Percentiles rank a stretch among this genome's conserved stretches.
Evolutionary conservation across 2,888 invertebrate species (phyloP).

Genomic region (Aromia moschata): DNA sequence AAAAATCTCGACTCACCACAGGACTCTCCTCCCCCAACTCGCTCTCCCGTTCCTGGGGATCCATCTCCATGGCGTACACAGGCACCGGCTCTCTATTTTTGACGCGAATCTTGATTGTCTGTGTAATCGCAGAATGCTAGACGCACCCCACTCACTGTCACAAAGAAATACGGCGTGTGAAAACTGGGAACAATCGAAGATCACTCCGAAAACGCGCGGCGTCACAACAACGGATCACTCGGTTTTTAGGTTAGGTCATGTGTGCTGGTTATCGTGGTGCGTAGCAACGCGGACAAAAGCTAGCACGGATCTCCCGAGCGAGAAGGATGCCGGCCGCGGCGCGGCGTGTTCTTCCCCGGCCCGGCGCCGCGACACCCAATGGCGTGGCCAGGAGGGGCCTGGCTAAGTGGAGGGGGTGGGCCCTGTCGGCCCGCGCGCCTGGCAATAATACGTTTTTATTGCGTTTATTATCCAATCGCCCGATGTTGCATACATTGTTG

Average conservation of each 20-base stretch:
- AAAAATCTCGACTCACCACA: constrained; percentile 69
- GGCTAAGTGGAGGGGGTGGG: constrained; percentile 57
- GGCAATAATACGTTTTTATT: constrained; percentile 62
- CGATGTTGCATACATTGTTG: constrained; percentile 52
- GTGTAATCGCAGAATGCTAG: constrained; percentile 57
- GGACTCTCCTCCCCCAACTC: constrained; percentile 79
- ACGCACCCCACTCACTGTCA: constrained; percentile 58
- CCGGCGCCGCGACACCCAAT: constrained; percentile 47
- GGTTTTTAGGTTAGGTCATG: constrained; percentile 49
- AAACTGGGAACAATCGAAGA: constrained; percentile 6
- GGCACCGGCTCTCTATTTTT: constrained; percentile 88
- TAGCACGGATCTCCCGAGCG: constrained; percentile 41
- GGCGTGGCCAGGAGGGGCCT: constrained; percentile 56
- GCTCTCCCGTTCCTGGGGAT: constrained; percentile 71
- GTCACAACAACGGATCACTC: constrained; percentile 28
- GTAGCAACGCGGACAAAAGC: constrained; percentile 36
- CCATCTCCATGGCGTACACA: constrained; percentile 83
- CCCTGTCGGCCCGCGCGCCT: constrained; percentile 45
- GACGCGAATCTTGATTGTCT: constrained; percentile 82
- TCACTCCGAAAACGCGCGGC: constrained; percentile 32
- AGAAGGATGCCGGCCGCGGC: constrained; percentile 37
- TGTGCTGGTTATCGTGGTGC: constrained; percentile 29
- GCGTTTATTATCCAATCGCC: constrained; percentile 59
- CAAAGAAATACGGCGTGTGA: constrained; percentile 33
- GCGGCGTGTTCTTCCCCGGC: constrained; percentile 46